Base-by-base conservation (phyloP, 2,797 vertebrate species). In the Sebastiscus albofasciatus region DNA sequence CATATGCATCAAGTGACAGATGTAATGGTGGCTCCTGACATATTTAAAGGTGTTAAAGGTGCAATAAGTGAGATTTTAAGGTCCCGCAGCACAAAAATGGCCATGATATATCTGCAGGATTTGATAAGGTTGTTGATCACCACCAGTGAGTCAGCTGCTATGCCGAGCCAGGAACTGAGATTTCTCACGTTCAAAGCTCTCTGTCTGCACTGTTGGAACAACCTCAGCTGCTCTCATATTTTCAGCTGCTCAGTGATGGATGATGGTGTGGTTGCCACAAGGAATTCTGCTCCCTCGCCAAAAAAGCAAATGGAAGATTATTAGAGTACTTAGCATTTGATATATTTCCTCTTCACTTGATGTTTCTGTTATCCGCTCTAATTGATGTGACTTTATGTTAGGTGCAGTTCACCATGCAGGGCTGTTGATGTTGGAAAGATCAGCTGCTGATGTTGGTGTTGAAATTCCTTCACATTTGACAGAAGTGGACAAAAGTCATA, bases 171-270 rank as follows among this genome's bases (percentile, higher is more conserved):
- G 75, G 24, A 65, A 54, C 46, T 26, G 55, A 81, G 77, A 80
- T 80, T 87, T 85, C 79, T 87, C 71, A 88, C 91, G 79, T 90
- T 84, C 61, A 69, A 11, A 86, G 72, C 71, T 81, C 67, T 71
- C 80, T 65, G 66, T 31, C 65, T 76, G 65, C 54, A 66, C 64
- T 65, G 59, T 79, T 82, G 67, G 72, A 90, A 84, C 75, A 79
- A 83, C 71, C 72, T 84, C 83, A 74, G 66, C 81, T n/a, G 6
- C 83, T 66, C 67, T 87, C 77, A 77, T 74, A 72, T 80, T 87
- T 89, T 69, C 81, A 81, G 80, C 78, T 65, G 72, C 67, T 71
- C 34, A 2, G 54, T 88, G 90, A 92, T 87, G 73, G 84, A 91
- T 91, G 90, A 79, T 56, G 74, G 42, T 78, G 76, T 20, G 78